Evolutionary conservation across 2,888 invertebrate species (phyloP).

Genomic region (Elysia crispata): DNA sequence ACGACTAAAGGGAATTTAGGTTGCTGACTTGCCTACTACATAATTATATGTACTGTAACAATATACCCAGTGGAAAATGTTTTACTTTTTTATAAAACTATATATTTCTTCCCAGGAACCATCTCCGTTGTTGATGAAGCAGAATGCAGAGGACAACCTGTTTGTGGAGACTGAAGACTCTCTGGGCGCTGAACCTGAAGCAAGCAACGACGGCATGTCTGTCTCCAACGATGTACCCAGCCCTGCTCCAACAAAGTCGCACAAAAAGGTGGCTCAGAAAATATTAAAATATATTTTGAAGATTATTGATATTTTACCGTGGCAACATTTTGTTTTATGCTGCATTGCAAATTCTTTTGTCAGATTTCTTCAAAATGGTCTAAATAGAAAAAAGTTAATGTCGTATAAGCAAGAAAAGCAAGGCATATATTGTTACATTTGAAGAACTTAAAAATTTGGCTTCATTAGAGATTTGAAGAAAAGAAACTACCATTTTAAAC

Average conservation of each 20-base stretch:
- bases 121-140: constrained; percentile 78
- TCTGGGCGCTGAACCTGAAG: constrained; percentile 59
- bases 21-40: neutral
- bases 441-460: no score
- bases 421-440: no score
- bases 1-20: no score
- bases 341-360: no score
- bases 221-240: constrained; percentile 62
- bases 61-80: neutral
- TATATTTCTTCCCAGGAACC: constrained; percentile 75
- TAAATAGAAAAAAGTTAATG: no score
- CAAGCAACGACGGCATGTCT: constrained; percentile 59
- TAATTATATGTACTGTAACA: neutral
- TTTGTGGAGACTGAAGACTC: constrained; percentile 65
- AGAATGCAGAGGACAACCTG: constrained; percentile 63
- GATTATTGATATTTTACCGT: no score
- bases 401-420: no score
- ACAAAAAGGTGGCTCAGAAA: constrained; percentile 52
- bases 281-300: no score
- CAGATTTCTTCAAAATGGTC: no score
- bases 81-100: neutral
- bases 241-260: constrained; percentile 58
- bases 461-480: no score
- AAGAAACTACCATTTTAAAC: no score
- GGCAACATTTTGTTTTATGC: no score